Percentiles rank a stretch among this genome's conserved stretches.
Evolutionary conservation across 2,888 invertebrate genomes (phyloP).

Genomic region (Lampropteryx suffumata): DNA sequence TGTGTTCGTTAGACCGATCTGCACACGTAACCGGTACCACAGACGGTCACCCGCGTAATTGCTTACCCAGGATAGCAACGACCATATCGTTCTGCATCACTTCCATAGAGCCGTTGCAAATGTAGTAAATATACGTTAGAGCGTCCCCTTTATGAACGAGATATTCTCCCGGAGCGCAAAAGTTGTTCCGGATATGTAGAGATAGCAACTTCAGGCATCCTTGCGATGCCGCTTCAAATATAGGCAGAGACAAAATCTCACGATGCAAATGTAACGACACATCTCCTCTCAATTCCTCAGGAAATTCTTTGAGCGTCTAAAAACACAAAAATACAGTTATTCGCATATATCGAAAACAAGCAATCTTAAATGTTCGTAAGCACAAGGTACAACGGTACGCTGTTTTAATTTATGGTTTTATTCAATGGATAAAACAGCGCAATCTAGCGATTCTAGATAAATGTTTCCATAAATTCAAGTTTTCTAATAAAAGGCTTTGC

Average conservation of each 20-base stretch:
- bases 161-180: slow-evolving; percentile 98
- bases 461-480: slow-evolving; percentile 16
- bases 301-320: slow-evolving; percentile 97
- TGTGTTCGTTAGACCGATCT: slow-evolving; percentile 19
- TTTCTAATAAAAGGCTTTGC: slow-evolving; percentile 31
- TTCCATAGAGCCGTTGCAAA: slow-evolving; percentile 98
- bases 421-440: slow-evolving; percentile 6
- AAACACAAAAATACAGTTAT: slow-evolving; percentile 43
- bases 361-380: slow-evolving; percentile 1
- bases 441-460: slow-evolving; percentile 12
- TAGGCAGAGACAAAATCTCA: slow-evolving; percentile 96
- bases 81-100: slow-evolving; percentile 98
- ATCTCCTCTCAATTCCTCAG: slow-evolving; percentile 96
- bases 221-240: slow-evolving; percentile 97
- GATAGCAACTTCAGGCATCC: slow-evolving; percentile 96
- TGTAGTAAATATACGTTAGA: slow-evolving; percentile 95
- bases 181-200: slow-evolving; percentile 95
- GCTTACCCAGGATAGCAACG: slow-evolving; percentile 96
- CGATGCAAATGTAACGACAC: slow-evolving; percentile 97
- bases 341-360: not conserved
- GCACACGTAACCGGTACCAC: not conserved
- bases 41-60: slow-evolving; percentile 3
- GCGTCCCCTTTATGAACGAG: slow-evolving; percentile 97
- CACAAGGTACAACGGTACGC: slow-evolving; percentile 6
- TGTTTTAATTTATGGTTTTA: not conserved